Conservation (phyloP, 2,113 vertebrate genomes). For the Pluvianellus socialis region DNA sequence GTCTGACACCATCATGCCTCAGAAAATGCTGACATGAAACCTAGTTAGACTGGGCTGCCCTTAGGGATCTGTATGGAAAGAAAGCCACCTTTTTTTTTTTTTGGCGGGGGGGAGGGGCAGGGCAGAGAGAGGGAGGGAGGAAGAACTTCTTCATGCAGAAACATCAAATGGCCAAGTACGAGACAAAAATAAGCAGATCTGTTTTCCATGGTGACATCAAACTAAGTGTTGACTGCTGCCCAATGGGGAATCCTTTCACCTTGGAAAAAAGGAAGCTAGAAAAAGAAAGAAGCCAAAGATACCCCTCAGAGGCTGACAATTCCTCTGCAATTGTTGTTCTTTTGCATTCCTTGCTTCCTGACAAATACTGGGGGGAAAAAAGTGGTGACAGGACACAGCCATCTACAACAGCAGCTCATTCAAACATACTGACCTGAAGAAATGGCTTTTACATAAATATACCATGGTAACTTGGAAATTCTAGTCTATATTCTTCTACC, state of each 20-base stretch:
- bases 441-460: neutral
- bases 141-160: neutral
- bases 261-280: neutral
- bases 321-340: neutral
- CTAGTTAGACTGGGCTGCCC: neutral
- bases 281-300: neutral
- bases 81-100: neutral
- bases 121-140: neutral
- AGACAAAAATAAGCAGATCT: neutral
- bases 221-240: neutral
- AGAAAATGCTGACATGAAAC: neutral
- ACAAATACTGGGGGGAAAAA: neutral
- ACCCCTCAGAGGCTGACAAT: neutral
- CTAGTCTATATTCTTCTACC: neutral
- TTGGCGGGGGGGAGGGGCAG: accelerated
- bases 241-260: neutral
- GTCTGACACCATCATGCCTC: neutral
- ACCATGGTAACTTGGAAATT: neutral
- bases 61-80: neutral
- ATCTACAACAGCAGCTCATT: neutral
- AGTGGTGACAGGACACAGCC: neutral
- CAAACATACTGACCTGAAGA: neutral
- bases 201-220: neutral
- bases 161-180: neutral
- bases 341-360: neutral